Base-by-base conservation (phyloP, 37 sponge, comb jelly and placozoan species). In the Ephydatia muelleri region DNA sequence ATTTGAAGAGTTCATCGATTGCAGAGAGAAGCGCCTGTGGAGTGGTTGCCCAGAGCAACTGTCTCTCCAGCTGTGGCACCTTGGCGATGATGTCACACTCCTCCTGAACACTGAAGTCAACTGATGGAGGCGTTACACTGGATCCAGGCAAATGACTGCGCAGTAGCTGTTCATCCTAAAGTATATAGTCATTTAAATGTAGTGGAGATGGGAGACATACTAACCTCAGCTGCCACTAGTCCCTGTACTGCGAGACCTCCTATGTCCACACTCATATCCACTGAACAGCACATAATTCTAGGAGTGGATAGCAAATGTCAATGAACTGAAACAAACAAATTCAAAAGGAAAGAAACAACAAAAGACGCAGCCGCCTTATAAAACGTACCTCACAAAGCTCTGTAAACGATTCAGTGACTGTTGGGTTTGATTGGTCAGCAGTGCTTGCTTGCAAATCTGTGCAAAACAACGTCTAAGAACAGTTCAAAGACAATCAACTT, bases 1-100 rank as follows among this genome's bases (percentile, higher is more conserved):
- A 65, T 38, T 85, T 85, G 36, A 71, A 88, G 19, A 84, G 76
- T 3, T 69, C 57, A 0, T 82, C 85, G 40, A 92, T 86, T 25
- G 72, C 35, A 22, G 78, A 30, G 16, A 91, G 28, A 21, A 84
- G 35, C 31, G 68, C 84, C 30, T 65, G 23, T 38, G 82, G 38
- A 57, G 81, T 72, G 49, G 32, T 26, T 36, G 82, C 81, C 64
- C 35, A 49, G 9, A 65, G 31, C 12, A 90, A 25, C 68, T 75
- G 49, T 65, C 80, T 75, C 81, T 90, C 90, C 31, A 86, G 78
- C 12, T 77, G 28, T 16, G 67, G 38, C 16, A 25, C n/a, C n/a
- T 57, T 57, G 25, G 74, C 74, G 32, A 34, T 35, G 22, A 73
- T 36, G 23, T 27, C 33, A 22, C 28, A 73, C 19, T 36, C 9